phyloP scores from a whole-genome alignment of 2,113 vertebrate species.

The Podarcis cretensis region DNA sequence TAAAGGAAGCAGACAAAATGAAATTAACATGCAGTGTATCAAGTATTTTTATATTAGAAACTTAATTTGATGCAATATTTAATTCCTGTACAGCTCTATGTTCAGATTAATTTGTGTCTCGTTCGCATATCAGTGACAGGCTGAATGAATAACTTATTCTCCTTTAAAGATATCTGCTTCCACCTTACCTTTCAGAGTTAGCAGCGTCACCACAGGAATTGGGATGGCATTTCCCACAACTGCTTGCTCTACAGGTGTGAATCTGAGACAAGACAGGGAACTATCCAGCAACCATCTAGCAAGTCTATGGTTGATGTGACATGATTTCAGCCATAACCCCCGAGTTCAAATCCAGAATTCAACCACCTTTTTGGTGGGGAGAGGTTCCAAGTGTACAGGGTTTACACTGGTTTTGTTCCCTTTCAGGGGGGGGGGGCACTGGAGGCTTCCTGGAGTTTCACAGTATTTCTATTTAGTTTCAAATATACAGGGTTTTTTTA shows the following conservation, averaged over 20 bases:
- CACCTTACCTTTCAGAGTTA: not conserved
- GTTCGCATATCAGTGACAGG: not conserved
- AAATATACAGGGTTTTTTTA: too few species aligned
- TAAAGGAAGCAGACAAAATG: not conserved
- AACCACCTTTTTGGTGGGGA: not conserved
- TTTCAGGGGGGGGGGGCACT: too few species aligned
- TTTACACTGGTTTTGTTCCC: too few species aligned
- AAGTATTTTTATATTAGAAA: constrained; percentile 12
- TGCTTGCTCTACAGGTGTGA: not conserved
- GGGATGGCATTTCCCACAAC: not conserved
- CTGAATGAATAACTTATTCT: not conserved
- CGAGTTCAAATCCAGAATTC: not conserved
- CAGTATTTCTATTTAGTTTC: too few species aligned
- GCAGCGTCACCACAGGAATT: not conserved
- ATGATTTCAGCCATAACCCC: not conserved
- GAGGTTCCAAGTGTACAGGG: too few species aligned
- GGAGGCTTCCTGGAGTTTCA: too few species aligned
- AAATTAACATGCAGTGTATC: constrained; percentile 1
- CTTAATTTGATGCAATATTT: not conserved
- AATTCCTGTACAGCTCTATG: not conserved
- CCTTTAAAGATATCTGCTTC: not conserved
- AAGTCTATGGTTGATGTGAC: not conserved
- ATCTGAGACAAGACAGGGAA: not conserved
- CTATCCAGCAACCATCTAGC: not conserved
- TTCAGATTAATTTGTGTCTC: not conserved